Conservation (phyloP, 2,113 vertebrate genomes). For the Cinclus cinclus region DNA sequence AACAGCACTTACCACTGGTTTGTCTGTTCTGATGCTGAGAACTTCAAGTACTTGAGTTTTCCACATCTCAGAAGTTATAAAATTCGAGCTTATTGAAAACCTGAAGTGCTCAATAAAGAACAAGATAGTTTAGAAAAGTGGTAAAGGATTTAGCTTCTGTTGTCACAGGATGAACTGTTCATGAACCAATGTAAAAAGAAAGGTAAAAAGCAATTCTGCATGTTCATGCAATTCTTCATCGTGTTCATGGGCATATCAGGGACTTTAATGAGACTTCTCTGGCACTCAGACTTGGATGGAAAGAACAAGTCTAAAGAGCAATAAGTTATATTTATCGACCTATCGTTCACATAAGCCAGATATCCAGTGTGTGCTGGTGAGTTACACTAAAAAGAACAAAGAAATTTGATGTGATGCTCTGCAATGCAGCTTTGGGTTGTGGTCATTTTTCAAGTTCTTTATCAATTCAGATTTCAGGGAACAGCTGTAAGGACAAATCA, state of each 20-base stretch:
- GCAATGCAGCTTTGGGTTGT: accelerated
- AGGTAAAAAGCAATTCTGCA: not conserved
- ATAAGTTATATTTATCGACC: not conserved
- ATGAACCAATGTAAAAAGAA: not conserved
- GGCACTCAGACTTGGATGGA: not conserved
- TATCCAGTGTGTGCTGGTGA: not conserved
- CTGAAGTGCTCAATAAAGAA: not conserved
- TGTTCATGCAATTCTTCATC: not conserved
- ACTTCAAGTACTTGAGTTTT: not conserved
- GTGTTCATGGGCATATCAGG: not conserved
- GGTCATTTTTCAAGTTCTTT: not conserved
- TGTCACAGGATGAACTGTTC: not conserved
- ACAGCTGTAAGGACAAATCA: not conserved
- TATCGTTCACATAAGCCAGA: not conserved
- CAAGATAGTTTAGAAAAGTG: not conserved
- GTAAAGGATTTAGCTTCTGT: not conserved
- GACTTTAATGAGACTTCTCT: not conserved
- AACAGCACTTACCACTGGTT: not conserved
- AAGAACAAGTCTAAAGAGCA: not conserved
- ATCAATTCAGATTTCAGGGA: not conserved
- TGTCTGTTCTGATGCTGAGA: not conserved
- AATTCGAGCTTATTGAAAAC: not conserved
- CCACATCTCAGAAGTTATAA: not conserved
- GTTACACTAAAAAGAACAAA: not conserved
- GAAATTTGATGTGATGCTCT: accelerated